A percentile compares a stretch with the other conserved stretches of the same genome.
Evolutionary conservation across 1,140 invertebrate genomes (phyloP).

Genomic region (Bombus picipes): DNA sequence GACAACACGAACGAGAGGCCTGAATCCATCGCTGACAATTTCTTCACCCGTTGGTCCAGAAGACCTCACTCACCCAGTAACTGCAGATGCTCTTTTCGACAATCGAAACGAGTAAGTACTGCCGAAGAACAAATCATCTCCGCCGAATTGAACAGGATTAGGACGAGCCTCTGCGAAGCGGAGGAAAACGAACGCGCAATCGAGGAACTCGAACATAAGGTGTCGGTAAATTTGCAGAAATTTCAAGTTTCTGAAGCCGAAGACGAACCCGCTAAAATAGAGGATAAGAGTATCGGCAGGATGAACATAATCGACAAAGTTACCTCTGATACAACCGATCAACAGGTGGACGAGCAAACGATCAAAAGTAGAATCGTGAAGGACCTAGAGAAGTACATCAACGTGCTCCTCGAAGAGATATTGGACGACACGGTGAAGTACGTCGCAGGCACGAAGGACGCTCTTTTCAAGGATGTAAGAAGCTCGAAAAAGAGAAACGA

Average conservation of each 20-base stretch:
- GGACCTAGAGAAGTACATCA: conserved; percentile 75
- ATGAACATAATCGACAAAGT: background rate
- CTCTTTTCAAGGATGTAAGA: conserved; percentile 10
- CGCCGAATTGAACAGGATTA: conserved; percentile 76
- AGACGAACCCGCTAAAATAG: background rate
- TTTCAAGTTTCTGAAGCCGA: conserved; percentile 21
- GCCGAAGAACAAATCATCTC: conserved; percentile 74
- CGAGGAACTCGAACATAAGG: conserved; percentile 73
- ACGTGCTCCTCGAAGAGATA: conserved; percentile 74
- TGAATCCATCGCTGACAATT: conserved; percentile 79
- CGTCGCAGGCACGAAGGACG: conserved; percentile 45
- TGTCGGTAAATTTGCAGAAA: conserved; percentile 66
- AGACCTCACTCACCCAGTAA: conserved; percentile 77
- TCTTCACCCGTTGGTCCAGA: conserved; percentile 77
- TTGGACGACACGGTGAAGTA: conserved; percentile 75
- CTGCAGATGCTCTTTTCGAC: conserved; percentile 78
- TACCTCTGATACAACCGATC: background rate
- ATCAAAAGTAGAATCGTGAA: conserved; percentile 75
- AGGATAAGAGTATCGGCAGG: background rate
- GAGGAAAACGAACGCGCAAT: conserved; percentile 71
- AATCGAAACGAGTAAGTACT: conserved; percentile 68
- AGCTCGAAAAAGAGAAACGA: background rate
- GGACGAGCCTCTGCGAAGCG: conserved; percentile 77
- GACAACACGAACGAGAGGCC: conserved; percentile 71
- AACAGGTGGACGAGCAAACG: conserved; percentile 60